Percentiles rank a stretch among this genome's conserved stretches.
Evolutionary conservation across 2,113 vertebrate species (phyloP).

Genomic region (Rhinoderma darwinii): DNA sequence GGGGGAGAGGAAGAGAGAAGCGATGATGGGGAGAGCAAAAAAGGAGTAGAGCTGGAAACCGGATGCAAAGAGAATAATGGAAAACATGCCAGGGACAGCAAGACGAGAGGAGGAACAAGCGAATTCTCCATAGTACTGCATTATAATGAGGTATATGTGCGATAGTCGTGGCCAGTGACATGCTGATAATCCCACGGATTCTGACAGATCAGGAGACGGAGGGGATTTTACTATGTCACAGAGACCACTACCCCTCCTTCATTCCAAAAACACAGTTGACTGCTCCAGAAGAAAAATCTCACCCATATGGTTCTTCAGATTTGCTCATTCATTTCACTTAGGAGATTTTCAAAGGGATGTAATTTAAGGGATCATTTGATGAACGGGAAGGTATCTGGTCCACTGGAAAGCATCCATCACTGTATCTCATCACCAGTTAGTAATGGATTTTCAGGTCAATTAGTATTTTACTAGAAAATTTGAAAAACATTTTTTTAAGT

Average conservation of each 20-base stretch:
- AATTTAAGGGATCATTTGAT: slow-evolving; percentile 52
- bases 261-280: slow-evolving; percentile 2
- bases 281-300: slow-evolving; percentile 46
- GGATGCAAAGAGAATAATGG: slow-evolving; percentile 36
- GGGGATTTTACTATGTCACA: neutral
- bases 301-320: slow-evolving; percentile 49
- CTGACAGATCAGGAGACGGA: neutral
- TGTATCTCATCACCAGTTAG: slow-evolving; percentile 7
- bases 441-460: neutral
- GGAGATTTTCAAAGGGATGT: slow-evolving; percentile 31
- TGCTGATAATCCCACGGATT: neutral
- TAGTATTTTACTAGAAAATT: neutral
- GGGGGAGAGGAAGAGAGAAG: slow-evolving; percentile 26
- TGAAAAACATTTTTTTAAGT: neutral
- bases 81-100: neutral
- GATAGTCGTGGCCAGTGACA: neutral
- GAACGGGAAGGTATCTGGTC: slow-evolving; percentile 28
- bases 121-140: neutral
- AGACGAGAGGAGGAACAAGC: neutral
- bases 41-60: neutral
- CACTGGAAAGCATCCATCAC: slow-evolving; percentile 38
- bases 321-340: slow-evolving; percentile 48
- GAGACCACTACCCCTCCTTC: neutral
- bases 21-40: slow-evolving; percentile 14
- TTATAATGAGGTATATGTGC: neutral